A percentile compares a stretch with the other conserved stretches of the same genome.
phyloP scores from a whole-genome alignment of 2,113 vertebrate genomes.

The Eonycteris spelaea region DNA sequence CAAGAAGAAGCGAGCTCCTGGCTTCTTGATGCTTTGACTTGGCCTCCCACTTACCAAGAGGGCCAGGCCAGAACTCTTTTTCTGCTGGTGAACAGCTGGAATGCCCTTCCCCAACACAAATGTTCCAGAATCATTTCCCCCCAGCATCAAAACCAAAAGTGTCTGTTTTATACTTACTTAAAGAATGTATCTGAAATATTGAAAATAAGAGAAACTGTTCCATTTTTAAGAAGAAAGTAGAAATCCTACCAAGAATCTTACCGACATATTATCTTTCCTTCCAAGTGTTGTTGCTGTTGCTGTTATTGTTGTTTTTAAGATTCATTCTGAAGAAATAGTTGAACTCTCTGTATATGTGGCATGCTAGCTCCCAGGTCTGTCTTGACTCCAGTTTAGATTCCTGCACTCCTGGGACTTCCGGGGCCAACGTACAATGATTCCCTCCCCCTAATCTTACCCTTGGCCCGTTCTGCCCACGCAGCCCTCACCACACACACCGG shows the following conservation, averaged over 20 bases:
- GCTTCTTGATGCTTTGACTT: neutral
- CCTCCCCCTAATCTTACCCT: fast-evolving
- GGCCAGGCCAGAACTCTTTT: neutral
- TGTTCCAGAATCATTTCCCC: neutral
- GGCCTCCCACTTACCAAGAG: neutral
- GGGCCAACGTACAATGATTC: neutral
- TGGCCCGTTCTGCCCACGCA: neutral
- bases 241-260: neutral
- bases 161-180: neutral
- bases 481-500: fast-evolving
- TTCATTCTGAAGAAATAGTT: neutral
- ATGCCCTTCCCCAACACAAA: neutral
- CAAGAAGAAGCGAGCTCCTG: neutral
- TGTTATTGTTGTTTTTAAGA: neutral
- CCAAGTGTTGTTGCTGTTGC: neutral
- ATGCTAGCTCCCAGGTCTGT: neutral
- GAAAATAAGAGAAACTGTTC: neutral
- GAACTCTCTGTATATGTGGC: neutral
- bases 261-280: neutral
- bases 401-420: fast-evolving
- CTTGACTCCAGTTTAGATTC: neutral
- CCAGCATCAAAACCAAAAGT: neutral
- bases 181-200: neutral
- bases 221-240: neutral
- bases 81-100: neutral